Evolutionary conservation across 2,113 vertebrate species (phyloP).

Genomic region (Microcebus griseorufus): DNA sequence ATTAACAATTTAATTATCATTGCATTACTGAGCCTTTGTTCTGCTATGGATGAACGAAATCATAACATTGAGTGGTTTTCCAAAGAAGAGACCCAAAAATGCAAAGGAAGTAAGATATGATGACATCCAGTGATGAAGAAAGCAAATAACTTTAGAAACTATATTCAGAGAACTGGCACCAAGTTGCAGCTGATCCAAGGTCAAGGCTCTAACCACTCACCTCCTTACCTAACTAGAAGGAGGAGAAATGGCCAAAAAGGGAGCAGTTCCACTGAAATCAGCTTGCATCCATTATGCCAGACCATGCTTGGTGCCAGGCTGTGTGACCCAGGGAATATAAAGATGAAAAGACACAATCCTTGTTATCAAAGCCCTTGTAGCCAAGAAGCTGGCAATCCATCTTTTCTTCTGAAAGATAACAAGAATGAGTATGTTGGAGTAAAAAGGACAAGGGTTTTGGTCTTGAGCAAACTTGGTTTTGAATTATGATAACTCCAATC

Average conservation of each 20-base stretch:
- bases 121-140: constrained; percentile 28
- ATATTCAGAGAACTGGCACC: neutral
- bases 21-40: constrained; percentile 47
- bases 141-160: constrained; percentile 8
- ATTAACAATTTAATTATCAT: constrained; percentile 69
- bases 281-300: neutral
- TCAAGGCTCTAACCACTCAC: neutral
- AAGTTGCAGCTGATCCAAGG: neutral
- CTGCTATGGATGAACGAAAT: constrained; percentile 59
- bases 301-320: neutral
- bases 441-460: neutral
- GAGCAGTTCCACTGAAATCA: neutral
- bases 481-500: constrained; percentile 5
- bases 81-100: constrained; percentile 41
- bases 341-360: neutral
- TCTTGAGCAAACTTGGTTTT: neutral
- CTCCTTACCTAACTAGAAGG: neutral
- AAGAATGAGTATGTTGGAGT: neutral
- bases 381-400: neutral
- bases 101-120: constrained; percentile 34
- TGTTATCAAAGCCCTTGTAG: neutral
- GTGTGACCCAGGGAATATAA: neutral
- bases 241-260: neutral
- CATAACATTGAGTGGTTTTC: constrained; percentile 58
- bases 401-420: constrained; percentile 26